Evolutionary conservation across 2,888 invertebrate species (phyloP).

Genomic region (Amiota minor): DNA sequence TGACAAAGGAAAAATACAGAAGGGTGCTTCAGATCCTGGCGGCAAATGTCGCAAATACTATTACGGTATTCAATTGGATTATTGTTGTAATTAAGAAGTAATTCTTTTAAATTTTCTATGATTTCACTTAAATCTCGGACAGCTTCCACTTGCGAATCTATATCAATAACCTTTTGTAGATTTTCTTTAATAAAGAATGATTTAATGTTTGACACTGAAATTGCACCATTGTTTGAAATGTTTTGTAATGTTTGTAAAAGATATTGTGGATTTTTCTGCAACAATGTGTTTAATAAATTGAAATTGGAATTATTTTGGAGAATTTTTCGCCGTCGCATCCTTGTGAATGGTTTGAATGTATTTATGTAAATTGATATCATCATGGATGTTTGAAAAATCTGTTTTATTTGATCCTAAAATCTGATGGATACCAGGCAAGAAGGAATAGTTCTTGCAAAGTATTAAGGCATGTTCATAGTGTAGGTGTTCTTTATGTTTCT

Average conservation of each 20-base stretch:
- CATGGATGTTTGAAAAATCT: not conserved
- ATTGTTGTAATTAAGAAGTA: constrained; percentile 38
- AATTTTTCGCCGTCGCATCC: not conserved
- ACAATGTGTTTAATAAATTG: constrained; percentile 10
- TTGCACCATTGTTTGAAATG: constrained; percentile 32
- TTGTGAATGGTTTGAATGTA: constrained; percentile 29
- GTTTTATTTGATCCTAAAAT: not conserved
- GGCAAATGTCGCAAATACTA: constrained; percentile 56
- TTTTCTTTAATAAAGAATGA: constrained; percentile 40
- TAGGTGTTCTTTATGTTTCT: constrained; percentile 29
- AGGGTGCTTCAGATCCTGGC: constrained; percentile 49
- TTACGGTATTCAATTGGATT: constrained; percentile 63
- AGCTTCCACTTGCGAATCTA: constrained; percentile 33
- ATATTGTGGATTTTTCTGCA: constrained; percentile 33
- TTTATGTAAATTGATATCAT: constrained; percentile 19
- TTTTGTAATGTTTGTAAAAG: constrained; percentile 46
- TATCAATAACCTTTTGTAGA: constrained; percentile 12
- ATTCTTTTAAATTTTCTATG: constrained; percentile 31
- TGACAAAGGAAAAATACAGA: constrained; percentile 59
- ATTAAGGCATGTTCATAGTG: constrained; percentile 43
- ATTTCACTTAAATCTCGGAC: constrained; percentile 35
- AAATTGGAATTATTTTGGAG: constrained; percentile 13
- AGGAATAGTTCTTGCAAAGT: constrained; percentile 46
- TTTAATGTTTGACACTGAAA: constrained; percentile 39
- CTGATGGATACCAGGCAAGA: constrained; percentile 28